phyloP scores from a whole-genome alignment of 2,113 vertebrate genomes.

The Shinisaurus crocodilurus region DNA sequence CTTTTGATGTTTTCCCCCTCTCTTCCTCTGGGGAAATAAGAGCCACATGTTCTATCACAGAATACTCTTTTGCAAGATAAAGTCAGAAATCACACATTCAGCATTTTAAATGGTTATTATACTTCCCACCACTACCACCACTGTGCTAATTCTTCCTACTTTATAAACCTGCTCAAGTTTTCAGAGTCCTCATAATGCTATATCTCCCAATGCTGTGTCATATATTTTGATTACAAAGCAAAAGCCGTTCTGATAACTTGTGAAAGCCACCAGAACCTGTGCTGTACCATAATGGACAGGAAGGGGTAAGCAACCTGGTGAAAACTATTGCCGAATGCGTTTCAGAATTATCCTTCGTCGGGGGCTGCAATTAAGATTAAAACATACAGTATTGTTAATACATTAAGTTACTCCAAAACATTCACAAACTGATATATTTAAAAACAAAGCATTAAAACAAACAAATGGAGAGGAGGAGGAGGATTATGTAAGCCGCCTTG shows the following conservation, averaged over 20 bases:
- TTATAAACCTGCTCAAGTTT: conserved; percentile 44
- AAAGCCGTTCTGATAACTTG: conserved; percentile 17
- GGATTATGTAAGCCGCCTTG: too few relatives aligned
- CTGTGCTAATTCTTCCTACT: conserved; percentile 18
- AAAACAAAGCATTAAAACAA: too few relatives aligned
- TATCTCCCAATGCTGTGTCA: conserved; percentile 39
- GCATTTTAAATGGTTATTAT: conserved; percentile 32
- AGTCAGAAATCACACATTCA: conserved; percentile 25
- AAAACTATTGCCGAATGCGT: too few relatives aligned
- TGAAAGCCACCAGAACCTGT: neutral
- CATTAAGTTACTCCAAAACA: too few relatives aligned
- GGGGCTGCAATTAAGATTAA: too few relatives aligned
- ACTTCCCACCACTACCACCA: neutral
- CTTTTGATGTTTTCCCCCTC: conserved; percentile 3
- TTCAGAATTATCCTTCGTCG: too few relatives aligned
- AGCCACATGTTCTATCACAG: neutral
- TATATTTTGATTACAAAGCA: conserved; percentile 12
- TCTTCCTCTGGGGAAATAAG: neutral
- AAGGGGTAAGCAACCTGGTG: neutral
- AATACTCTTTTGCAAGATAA: conserved; percentile 38
- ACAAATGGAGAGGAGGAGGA: too few relatives aligned
- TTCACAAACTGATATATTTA: too few relatives aligned
- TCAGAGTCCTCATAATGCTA: conserved; percentile 38
- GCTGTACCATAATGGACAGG: neutral
- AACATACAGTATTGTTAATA: too few relatives aligned